Evolutionary conservation across 2,888 invertebrate genomes (phyloP).

Genomic region (Lasioglossum morio): DNA sequence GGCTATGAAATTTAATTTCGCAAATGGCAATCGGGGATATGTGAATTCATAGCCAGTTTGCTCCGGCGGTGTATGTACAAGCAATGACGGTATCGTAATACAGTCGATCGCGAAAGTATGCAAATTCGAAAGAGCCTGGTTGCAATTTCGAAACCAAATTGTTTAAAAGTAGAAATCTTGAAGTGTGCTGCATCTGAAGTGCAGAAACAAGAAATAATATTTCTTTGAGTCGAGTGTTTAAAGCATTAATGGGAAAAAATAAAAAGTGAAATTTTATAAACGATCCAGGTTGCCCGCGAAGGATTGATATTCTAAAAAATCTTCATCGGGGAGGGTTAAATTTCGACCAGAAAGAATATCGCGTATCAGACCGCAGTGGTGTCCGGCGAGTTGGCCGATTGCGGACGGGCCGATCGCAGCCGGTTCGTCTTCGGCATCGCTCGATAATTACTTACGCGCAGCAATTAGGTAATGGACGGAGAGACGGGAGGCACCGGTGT

Average conservation of each 20-base stretch:
- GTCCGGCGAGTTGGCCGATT: too few relatives aligned
- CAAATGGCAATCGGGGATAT: slow-evolving; percentile 71
- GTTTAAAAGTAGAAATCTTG: background rate
- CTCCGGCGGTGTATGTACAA: slow-evolving; percentile 59
- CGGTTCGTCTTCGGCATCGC: slow-evolving; percentile 32
- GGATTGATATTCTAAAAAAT: background rate
- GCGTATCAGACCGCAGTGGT: background rate
- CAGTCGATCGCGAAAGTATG: slow-evolving; percentile 4
- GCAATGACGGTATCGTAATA: slow-evolving; percentile 57
- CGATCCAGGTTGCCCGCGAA: background rate
- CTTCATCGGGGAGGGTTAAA: background rate
- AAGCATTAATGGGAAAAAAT: too few relatives aligned
- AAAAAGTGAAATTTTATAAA: too few relatives aligned
- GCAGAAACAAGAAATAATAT: too few relatives aligned
- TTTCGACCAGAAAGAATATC: background rate
- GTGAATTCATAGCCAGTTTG: slow-evolving; percentile 46
- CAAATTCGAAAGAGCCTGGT: background rate
- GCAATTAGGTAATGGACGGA: slow-evolving; percentile 72
- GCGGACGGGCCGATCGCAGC: background rate
- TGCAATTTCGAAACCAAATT: background rate
- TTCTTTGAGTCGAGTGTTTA: too few relatives aligned
- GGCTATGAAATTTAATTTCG: slow-evolving; percentile 73
- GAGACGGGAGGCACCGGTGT: background rate
- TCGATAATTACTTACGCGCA: slow-evolving; percentile 68
- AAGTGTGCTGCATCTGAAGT: background rate